Evolutionary conservation across 2,113 vertebrate species (phyloP).

Genomic region (Miniopterus natalensis): DNA sequence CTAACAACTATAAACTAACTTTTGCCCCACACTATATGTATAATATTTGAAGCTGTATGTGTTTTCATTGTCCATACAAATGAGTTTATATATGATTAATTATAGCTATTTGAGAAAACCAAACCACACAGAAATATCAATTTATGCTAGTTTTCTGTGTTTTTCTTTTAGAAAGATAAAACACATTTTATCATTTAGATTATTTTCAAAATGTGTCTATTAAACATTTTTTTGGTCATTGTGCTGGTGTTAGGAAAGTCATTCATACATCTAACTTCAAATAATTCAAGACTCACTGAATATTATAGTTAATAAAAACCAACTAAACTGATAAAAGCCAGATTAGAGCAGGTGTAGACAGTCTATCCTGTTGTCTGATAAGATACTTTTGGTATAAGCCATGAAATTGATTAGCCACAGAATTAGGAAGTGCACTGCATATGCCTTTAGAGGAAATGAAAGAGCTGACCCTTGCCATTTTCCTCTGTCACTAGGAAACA

Average conservation of each 20-base stretch:
- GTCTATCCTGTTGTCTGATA: not conserved
- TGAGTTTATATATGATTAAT: not conserved
- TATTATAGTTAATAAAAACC: not conserved
- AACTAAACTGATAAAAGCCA: not conserved
- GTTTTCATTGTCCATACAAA: not conserved
- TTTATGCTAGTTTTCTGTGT: not conserved
- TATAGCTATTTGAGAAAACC: not conserved
- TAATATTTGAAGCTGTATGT: not conserved
- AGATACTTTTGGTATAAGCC: not conserved
- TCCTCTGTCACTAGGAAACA: not conserved
- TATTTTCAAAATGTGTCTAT: constrained; percentile 41
- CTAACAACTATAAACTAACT: not conserved
- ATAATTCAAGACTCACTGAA: not conserved
- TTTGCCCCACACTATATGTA: not conserved
- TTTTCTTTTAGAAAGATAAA: not conserved
- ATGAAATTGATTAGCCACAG: not conserved
- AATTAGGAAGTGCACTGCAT: not conserved
- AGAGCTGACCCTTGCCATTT: not conserved
- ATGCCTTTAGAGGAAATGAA: not conserved
- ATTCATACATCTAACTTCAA: not conserved
- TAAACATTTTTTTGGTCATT: not conserved
- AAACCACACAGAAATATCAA: not conserved
- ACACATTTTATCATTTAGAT: not conserved
- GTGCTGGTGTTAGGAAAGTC: not conserved
- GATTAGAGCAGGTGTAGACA: not conserved